A percentile compares a stretch with the other conserved stretches of the same genome.
phyloP scores from a whole-genome alignment of 2,113 vertebrate species.

The Pavo muticus region DNA sequence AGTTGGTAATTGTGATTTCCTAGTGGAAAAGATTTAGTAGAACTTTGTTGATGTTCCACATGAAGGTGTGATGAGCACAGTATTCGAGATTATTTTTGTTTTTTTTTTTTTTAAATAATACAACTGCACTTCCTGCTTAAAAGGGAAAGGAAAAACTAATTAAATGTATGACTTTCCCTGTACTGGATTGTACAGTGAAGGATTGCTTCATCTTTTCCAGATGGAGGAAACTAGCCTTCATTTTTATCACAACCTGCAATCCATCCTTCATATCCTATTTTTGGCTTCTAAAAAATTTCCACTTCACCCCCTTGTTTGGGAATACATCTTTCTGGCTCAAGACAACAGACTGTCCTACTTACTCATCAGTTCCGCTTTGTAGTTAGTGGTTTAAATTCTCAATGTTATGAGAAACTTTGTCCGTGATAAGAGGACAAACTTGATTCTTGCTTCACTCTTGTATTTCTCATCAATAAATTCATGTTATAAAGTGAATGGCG shows the following conservation, averaged over 20 bases:
- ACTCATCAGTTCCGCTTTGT: neutral
- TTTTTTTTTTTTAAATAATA: neutral
- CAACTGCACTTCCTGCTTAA: neutral
- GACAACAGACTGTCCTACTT: neutral
- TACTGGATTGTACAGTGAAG: neutral
- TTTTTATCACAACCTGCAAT: neutral
- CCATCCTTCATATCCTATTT: neutral
- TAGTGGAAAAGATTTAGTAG: neutral
- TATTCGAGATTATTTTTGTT: too few relatives aligned
- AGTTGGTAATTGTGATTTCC: neutral
- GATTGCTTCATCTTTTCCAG: neutral
- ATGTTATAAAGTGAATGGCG: neutral
- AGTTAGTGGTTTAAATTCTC: neutral
- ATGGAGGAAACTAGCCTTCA: neutral
- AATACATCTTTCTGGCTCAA: neutral
- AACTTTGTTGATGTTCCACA: neutral
- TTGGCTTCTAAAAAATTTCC: neutral
- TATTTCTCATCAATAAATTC: neutral
- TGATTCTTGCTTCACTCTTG: neutral
- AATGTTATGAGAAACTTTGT: neutral
- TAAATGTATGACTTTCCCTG: neutral
- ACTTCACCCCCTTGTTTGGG: neutral
- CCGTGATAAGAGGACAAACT: fast-evolving
- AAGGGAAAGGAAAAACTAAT: constrained; percentile 1
- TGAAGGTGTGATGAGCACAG: neutral